Evolutionary conservation across 2,888 invertebrate genomes (phyloP).

Genomic region (Psylliodes chrysocephalus): DNA sequence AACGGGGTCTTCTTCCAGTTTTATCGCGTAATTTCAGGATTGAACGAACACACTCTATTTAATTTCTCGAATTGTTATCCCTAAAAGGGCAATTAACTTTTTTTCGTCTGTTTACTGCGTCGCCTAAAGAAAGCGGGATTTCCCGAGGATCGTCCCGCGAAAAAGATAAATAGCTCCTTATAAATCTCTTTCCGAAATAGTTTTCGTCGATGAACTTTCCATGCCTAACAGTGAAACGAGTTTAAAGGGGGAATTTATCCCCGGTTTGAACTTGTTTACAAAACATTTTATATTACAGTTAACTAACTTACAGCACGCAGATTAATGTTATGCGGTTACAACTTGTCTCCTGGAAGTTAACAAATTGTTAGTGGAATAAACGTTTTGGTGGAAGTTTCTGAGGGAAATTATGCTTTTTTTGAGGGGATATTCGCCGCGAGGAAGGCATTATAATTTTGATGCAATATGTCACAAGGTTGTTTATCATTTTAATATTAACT

Average conservation of each 20-base stretch:
- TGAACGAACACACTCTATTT: conserved; percentile 53
- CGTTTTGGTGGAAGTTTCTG: not conserved
- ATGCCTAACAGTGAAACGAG: conserved; percentile 6
- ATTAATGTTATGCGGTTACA: conserved; percentile 17
- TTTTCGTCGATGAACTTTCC: conserved; percentile 21
- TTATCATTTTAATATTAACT: too few relatives aligned
- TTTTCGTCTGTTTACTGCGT: conserved; percentile 40
- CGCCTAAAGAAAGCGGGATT: conserved; percentile 29
- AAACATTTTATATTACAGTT: conserved; percentile 20
- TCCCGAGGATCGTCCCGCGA: conserved; percentile 28
- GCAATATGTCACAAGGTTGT: too few relatives aligned
- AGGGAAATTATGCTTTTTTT: not conserved
- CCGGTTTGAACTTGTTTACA: conserved; percentile 7
- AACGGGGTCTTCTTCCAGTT: conserved; percentile 47
- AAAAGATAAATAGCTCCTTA: conserved; percentile 32
- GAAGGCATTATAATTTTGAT: not conserved
- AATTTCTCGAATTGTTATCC: conserved; percentile 52
- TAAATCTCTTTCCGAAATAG: conserved; percentile 27
- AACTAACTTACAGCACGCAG: conserved; percentile 17
- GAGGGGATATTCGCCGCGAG: not conserved
- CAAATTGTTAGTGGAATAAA: conserved; percentile 1
- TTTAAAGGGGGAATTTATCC: conserved; percentile 5
- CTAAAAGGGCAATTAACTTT: conserved; percentile 49
- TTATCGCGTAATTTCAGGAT: conserved; percentile 54
- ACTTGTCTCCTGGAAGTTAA: conserved; percentile 13